Evolutionary conservation across 1,140 invertebrate species (phyloP).

Genomic region (Trichonephila clavata): DNA sequence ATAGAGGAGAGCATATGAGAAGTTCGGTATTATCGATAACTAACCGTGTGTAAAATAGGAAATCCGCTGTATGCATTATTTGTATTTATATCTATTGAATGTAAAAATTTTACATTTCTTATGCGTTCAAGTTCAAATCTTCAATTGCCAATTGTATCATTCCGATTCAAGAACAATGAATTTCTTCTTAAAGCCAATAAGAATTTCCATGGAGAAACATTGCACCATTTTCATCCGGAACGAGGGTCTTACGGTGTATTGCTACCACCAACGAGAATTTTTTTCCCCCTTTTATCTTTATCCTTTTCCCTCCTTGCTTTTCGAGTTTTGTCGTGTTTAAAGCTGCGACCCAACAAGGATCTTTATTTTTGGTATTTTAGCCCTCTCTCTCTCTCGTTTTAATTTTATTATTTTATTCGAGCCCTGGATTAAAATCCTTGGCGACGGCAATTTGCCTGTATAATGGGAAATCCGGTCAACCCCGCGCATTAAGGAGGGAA

Average conservation of each 20-base stretch:
- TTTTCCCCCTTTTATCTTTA: conserved; percentile 33
- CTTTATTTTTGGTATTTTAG: conserved; percentile 24
- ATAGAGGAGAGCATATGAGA: no score
- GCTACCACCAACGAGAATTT: conserved; percentile 32
- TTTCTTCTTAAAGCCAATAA: no score
- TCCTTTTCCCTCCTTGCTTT: conserved; percentile 57
- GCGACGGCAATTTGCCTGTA: conserved; percentile 66
- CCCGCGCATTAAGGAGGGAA: conserved; percentile 45
- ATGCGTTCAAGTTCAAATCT: no score
- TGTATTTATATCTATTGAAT: no score
- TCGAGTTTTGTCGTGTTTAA: conserved; percentile 72
- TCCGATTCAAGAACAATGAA: neutral
- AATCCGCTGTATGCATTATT: no score
- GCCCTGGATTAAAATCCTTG: conserved; percentile 44
- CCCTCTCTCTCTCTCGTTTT: conserved; percentile 37
- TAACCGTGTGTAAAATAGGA: no score
- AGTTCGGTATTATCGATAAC: no score
- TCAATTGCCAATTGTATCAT: neutral
- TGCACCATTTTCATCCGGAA: neutral
- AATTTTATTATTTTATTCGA: conserved; percentile 70
- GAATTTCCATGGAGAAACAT: neutral
- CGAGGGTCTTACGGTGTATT: neutral
- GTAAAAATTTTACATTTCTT: no score
- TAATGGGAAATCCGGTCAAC: conserved; percentile 64
- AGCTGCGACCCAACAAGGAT: conserved; percentile 67